Conservation (phyloP, 2,888 invertebrate genomes). For the Drosophila nigritarsus region DNA sequence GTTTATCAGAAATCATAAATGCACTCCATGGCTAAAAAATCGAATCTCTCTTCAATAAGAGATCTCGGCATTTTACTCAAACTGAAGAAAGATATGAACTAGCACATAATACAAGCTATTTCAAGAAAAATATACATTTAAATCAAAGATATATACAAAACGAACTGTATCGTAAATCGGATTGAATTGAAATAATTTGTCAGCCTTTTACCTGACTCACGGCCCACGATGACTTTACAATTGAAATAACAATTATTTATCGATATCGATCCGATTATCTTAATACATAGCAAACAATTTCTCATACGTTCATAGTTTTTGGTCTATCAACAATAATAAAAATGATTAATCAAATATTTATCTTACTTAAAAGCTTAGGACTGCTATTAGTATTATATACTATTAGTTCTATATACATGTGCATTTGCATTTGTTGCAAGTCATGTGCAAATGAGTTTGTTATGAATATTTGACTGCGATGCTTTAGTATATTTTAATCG, state of each 20-base stretch:
- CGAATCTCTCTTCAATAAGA: neutral
- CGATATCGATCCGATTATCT: neutral
- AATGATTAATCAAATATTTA: neutral
- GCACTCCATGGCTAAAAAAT: too few species aligned
- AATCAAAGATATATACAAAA: neutral
- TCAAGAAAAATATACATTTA: too few species aligned
- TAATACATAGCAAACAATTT: neutral
- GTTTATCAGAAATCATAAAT: neutral
- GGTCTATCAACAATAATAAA: too few species aligned
- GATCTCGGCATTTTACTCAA: too few species aligned
- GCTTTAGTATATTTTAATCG: neutral
- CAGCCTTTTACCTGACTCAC: neutral
- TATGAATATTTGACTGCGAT: neutral
- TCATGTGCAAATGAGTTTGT: neutral
- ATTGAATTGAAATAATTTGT: neutral
- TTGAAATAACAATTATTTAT: neutral
- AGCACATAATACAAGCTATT: too few species aligned
- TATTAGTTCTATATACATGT: neutral
- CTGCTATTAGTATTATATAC: too few species aligned
- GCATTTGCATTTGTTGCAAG: neutral
- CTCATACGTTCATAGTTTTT: neutral
- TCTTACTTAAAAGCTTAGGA: neutral
- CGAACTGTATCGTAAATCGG: neutral
- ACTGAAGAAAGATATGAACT: too few species aligned
- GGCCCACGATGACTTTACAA: neutral